A percentile compares a stretch with the other conserved stretches of the same genome.
phyloP scores from a whole-genome alignment of 1,140 invertebrate genomes.

The Triops longicaudatus region DNA sequence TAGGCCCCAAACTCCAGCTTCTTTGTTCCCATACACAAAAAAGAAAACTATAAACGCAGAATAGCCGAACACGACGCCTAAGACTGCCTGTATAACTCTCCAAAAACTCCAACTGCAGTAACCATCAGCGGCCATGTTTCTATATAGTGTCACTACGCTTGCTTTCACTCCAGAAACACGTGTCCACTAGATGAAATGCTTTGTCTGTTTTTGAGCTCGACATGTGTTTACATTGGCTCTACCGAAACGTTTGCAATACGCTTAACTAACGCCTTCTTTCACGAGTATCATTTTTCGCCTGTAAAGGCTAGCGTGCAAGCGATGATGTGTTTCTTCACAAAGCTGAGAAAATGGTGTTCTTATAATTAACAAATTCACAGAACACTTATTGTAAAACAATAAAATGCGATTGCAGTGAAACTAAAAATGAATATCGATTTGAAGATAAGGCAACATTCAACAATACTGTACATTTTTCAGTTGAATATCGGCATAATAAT shows the following conservation, averaged over 20 bases:
- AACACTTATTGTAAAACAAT: no score
- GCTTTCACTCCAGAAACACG: not conserved
- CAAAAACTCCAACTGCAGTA: slow-evolving; percentile 5
- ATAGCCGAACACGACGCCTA: slow-evolving; percentile 17
- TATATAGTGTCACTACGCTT: not conserved
- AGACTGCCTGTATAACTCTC: slow-evolving; percentile 2
- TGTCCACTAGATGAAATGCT: not conserved
- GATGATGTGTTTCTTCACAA: no score
- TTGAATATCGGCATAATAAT: no score
- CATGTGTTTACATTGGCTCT: not conserved
- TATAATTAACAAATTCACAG: no score
- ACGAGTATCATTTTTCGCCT: no score
- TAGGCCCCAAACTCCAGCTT: slow-evolving; percentile 20
- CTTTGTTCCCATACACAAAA: not conserved
- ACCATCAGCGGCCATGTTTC: not conserved
- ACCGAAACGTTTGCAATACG: not conserved
- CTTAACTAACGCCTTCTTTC: no score
- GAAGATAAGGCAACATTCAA: not conserved
- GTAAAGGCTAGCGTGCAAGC: no score
- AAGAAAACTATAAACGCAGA: slow-evolving; percentile 18
- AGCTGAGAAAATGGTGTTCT: no score
- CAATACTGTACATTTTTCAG: no score
- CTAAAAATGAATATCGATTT: not conserved
- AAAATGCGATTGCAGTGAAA: no score
- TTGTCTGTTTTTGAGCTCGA: not conserved